Base-by-base conservation (phyloP, 2,888 invertebrate species). In the Hylaea fasciaria region DNA sequence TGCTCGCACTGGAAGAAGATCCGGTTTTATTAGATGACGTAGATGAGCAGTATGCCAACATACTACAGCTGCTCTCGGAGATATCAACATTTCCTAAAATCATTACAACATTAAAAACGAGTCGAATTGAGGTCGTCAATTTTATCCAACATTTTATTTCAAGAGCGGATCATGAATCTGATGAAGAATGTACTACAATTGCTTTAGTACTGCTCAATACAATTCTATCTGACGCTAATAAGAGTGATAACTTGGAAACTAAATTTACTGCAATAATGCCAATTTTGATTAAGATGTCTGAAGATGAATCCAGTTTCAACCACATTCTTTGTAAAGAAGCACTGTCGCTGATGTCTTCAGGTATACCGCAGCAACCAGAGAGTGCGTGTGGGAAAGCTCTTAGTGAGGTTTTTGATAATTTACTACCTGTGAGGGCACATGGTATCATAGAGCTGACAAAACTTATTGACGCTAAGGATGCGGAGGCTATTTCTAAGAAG, bases 361-460 rank as follows among this genome's bases (percentile, higher is more conserved):
- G 80, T 37, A 68, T 67, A 51, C 62, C 70, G 11, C 59, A 73
- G 28, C 69, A 77, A 63, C 63, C 68, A 2, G 76, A 84, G 12
- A 82, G 93, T 51, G 85, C 91, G 44, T 94, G 94, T 74, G 93
- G 94, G 60, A 91, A 93, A 72, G 96, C 96, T 0, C 78, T 97
- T 55, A 83, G 93, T 51, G 95, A 96, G 81, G 88, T 95, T 16
- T 94, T 94, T 74, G 95, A 96, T 87, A 93, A 94, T 28, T 79
- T 96, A 57, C 82, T 97, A 47, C 97, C 97, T n/a, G 94, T 96
- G 0, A 93, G 95, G 80, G 97, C 96, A 11, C 97, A 97, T 86
- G 97, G 95, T 8, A 87, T 97, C 39, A 94, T 97, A 70, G 88
- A 93, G 49, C 83, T 98, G 13, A 94, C 94, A 13, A 95, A 95